These are phyloP conservation scores for Scomber scombrus DNA, from an alignment of 2,113 vertebrate genomes.

Conservation along the genomic window DNA sequence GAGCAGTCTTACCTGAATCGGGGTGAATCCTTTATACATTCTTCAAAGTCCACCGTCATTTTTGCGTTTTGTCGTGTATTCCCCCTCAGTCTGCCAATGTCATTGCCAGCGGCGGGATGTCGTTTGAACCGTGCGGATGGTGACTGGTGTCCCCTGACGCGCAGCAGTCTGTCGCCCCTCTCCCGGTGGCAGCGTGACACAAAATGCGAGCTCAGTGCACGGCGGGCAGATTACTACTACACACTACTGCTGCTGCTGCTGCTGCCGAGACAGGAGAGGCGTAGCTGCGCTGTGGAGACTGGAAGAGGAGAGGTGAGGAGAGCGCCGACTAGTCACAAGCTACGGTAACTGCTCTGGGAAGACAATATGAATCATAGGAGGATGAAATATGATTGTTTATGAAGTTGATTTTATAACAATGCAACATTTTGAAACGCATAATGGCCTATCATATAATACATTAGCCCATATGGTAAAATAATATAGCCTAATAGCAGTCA, in stretches of 20 bases:
- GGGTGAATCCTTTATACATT: constrained; percentile 96
- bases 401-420: not conserved
- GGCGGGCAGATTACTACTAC: constrained; percentile 68
- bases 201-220: constrained; percentile 54
- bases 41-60: constrained; percentile 97
- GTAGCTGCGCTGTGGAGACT: constrained; percentile 43
- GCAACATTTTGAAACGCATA: too few relatives aligned
- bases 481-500: too few relatives aligned
- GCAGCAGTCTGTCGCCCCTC: constrained; percentile 67
- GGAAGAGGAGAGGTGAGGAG: constrained; percentile 1
- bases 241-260: constrained; percentile 42
- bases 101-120: constrained; percentile 76
- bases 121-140: constrained; percentile 54
- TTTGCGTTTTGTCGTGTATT: constrained; percentile 82
- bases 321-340: constrained; percentile 31
- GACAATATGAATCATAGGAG: constrained; percentile 15
- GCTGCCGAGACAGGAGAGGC: constrained; percentile 59
- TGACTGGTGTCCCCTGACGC: constrained; percentile 56
- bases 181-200: constrained; percentile 75
- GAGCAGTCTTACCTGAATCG: constrained; percentile 90
- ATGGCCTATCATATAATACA: too few relatives aligned
- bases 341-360: not conserved
- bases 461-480: too few relatives aligned
- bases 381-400: too few relatives aligned
- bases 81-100: constrained; percentile 70